phyloP scores from a whole-genome alignment of 2,797 vertebrate genomes.

The Columba guinea region DNA sequence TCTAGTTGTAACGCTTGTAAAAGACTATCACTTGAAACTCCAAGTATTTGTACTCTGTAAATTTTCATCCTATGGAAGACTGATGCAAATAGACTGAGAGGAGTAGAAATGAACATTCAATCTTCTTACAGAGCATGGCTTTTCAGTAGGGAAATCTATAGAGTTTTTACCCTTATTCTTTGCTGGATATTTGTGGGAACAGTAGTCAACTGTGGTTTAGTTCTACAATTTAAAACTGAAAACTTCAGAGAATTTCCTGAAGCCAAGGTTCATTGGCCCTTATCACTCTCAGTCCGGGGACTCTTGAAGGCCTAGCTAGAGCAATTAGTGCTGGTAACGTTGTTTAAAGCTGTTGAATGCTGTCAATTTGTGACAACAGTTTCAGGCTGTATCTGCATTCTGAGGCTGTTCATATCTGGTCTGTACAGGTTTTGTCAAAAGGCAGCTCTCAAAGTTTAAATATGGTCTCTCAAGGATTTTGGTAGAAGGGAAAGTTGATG shows the following conservation, averaged over 20 bases:
- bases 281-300: background rate
- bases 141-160: background rate
- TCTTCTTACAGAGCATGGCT: background rate
- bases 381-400: background rate
- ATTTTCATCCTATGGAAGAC: background rate
- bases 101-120: background rate
- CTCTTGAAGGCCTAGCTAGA: background rate
- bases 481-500: background rate
- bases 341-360: background rate
- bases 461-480: slow-evolving; percentile 22
- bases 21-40: background rate
- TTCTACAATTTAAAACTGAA: background rate
- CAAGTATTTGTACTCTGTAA: background rate
- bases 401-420: background rate
- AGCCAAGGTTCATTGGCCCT: background rate
- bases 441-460: background rate
- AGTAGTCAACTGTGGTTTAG: background rate
- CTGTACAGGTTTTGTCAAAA: background rate
- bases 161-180: background rate
- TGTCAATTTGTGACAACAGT: slow-evolving; percentile 7
- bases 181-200: background rate
- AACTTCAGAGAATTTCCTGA: slow-evolving; percentile 13
- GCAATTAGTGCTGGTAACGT: background rate
- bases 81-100: background rate
- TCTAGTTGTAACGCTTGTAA: background rate